Conservation (phyloP, 2,113 vertebrate species). For the Grammomys dolichurus region DNA sequence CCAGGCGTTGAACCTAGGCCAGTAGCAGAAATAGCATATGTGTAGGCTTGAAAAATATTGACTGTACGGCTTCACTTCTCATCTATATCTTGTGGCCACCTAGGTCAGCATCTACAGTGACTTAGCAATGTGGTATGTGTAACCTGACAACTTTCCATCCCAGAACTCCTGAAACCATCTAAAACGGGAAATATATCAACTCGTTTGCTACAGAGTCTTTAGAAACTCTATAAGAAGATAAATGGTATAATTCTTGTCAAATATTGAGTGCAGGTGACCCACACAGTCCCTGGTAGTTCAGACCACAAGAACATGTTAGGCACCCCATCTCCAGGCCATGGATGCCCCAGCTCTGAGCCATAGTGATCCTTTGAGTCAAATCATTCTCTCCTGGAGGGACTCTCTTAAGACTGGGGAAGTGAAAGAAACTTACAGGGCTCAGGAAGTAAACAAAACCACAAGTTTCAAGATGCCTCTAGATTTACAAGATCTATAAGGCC, state of each 20-base stretch:
- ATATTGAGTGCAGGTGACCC: neutral
- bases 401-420: neutral
- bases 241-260: neutral
- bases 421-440: neutral
- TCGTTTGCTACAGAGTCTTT: neutral
- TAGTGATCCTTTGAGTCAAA: neutral
- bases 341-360: neutral
- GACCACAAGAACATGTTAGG: neutral
- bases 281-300: neutral
- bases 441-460: neutral
- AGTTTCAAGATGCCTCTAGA: neutral
- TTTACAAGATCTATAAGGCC: neutral
- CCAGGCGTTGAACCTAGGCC: neutral
- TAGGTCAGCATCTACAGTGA: neutral
- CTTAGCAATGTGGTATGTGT: neutral
- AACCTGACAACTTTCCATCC: conserved; percentile 14
- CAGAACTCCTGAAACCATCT: conserved; percentile 33
- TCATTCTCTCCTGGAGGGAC: neutral
- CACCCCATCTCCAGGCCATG: neutral
- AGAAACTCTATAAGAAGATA: neutral
- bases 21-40: neutral
- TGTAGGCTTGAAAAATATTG: neutral
- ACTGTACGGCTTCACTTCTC: neutral
- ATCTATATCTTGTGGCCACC: neutral
- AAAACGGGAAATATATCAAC: neutral